Evolutionary conservation across 2,113 vertebrate genomes (phyloP), one percentile per base, ranked within the genome.

Genomic region (Astatoreochromis straeleni): DNA sequence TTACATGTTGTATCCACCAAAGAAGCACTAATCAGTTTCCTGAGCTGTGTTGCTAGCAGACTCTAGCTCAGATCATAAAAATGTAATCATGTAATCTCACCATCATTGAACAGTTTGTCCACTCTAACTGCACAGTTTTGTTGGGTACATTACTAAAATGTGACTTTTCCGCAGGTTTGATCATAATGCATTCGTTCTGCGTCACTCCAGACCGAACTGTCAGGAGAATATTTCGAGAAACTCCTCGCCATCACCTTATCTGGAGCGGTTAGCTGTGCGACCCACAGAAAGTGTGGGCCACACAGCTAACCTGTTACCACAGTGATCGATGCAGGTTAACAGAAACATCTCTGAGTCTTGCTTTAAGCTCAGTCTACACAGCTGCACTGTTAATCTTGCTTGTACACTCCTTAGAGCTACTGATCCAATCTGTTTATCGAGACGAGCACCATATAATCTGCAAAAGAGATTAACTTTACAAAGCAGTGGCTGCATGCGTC

Each of bases 391-490:
- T 78, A 49, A 78, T 78, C 42, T 49, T 29, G 45, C 70, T 49
- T 78, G 9, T 78, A 78, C 42, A 49, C 70, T 29, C 42, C 42
- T 31, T 11, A 49, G 16, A 19, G 14, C 6, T 49, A 78, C 42
- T 75, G 70, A 49, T 75, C 16, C 24, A 49, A 75, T 75, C 42
- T 49, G 42, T 49, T 78, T 78, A 78, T 49, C 16, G 16, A 49
- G 16, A 31, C 10, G 16, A 49, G 10, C 17, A 12, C 9, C 45
- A 78, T 49, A 78, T 47, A 78, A 78, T 19, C 70, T 3, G 4
- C 45, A 78, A 49, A 75, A 75, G 14, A 75, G 42, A 75, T 75
- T 75, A 75, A 75, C 14, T 75, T 75, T 19, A 75, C 70, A 78
- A 78, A 16, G 40, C 42, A 13, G 42, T n/a, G 16, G 17, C 45